phyloP scores from a whole-genome alignment of 2,888 invertebrate species.

The Synergus gifuensis region DNA sequence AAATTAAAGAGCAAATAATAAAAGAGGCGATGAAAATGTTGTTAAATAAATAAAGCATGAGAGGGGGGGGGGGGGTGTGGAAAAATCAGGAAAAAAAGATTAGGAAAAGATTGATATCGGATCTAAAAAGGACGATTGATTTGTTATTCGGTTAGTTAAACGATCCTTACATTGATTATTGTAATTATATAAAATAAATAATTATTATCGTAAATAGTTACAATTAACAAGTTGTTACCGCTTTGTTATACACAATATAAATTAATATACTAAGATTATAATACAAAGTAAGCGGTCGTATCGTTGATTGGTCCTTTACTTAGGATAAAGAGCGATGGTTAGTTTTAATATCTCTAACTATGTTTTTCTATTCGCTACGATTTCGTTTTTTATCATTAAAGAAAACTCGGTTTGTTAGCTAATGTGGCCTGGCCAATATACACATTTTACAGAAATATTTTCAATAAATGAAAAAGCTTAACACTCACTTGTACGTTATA shows the following conservation, averaged over 20 bases:
- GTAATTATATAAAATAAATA: slow-evolving; percentile 74
- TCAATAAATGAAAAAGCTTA: slow-evolving; percentile 75
- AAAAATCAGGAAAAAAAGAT: slow-evolving; percentile 62
- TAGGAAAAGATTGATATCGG: slow-evolving; percentile 62
- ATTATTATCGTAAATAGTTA: slow-evolving; percentile 76
- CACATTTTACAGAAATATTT: slow-evolving; percentile 76
- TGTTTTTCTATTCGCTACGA: slow-evolving; percentile 66
- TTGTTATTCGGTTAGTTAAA: slow-evolving; percentile 72
- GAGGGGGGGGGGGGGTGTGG: background rate
- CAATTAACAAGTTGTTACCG: slow-evolving; percentile 77
- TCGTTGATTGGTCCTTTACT: slow-evolving; percentile 75
- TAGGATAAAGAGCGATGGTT: slow-evolving; percentile 59
- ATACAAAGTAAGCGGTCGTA: slow-evolving; percentile 70
- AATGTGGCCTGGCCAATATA: slow-evolving; percentile 73
- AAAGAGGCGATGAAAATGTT: slow-evolving; percentile 64
- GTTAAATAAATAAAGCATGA: slow-evolving; percentile 64
- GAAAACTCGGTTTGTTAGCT: slow-evolving; percentile 69
- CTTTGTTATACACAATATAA: slow-evolving; percentile 77
- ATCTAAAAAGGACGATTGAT: slow-evolving; percentile 67
- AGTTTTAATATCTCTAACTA: slow-evolving; percentile 66
- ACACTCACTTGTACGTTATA: slow-evolving; percentile 68
- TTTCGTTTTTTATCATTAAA: slow-evolving; percentile 67
- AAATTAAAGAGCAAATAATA: slow-evolving; percentile 71
- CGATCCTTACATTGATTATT: slow-evolving; percentile 75
- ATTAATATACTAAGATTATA: slow-evolving; percentile 76